These are phyloP conservation scores for Lycodopsis pacificus DNA, from an alignment of 2,797 vertebrate genomes.

Conservation along the genomic window DNA sequence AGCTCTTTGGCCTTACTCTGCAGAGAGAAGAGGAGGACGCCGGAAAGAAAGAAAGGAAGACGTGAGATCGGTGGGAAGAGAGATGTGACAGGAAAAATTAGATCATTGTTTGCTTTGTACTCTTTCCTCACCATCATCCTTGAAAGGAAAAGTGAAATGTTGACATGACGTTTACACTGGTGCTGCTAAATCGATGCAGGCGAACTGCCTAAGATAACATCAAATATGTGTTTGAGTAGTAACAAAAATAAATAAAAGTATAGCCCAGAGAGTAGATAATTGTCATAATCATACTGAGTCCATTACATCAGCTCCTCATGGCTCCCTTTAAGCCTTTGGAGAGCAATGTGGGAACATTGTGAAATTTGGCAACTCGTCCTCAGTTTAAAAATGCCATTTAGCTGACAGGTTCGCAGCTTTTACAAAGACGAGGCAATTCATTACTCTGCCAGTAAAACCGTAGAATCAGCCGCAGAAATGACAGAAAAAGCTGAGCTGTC, in stretches of 20 bases:
- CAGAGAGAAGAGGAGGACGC: conserved; percentile 6
- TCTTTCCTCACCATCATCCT: conserved; percentile 23
- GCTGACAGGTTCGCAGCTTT: conserved; percentile 34
- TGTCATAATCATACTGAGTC: conserved; percentile 43
- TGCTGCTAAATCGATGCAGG: conserved; percentile 33
- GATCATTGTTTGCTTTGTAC: conserved; percentile 29
- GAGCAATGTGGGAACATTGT: conserved; percentile 31
- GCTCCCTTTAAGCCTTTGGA: conserved; percentile 30
- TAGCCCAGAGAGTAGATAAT: conserved; percentile 45
- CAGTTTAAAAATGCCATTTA: conserved; percentile 34
- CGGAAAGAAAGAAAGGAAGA: background rate
- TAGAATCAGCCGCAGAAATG: conserved; percentile 35
- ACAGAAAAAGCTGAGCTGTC: background rate
- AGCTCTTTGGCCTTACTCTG: conserved; percentile 97
- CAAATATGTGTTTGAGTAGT: conserved; percentile 15
- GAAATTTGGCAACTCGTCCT: conserved; percentile 39
- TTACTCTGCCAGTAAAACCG: conserved; percentile 30
- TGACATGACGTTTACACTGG: conserved; percentile 13
- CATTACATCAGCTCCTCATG: conserved; percentile 61
- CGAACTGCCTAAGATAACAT: conserved; percentile 51
- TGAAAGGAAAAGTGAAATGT: conserved; percentile 20
- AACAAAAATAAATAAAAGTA: conserved; percentile 16
- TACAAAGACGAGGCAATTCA: conserved; percentile 25
- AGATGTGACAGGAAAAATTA: conserved; percentile 17
- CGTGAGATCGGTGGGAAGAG: conserved; percentile 9